Evolutionary conservation across 2,888 invertebrate genomes (phyloP).

Genomic region (Conomelus anceps): DNA sequence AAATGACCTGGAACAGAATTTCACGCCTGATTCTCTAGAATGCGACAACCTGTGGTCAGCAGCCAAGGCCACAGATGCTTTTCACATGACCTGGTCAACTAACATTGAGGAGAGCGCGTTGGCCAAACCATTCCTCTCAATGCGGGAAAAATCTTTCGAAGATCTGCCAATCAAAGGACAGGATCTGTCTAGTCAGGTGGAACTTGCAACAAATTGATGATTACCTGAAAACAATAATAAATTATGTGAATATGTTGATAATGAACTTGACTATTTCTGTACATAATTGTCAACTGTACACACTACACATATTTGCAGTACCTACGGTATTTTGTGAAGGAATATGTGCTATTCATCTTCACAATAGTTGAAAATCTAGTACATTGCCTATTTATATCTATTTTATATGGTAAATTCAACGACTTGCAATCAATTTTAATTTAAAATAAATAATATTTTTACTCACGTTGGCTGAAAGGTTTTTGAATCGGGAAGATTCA

Average conservation of each 20-base stretch:
- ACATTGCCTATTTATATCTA: too few species aligned
- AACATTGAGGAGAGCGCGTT: background rate
- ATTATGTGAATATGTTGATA: background rate
- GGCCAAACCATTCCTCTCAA: background rate
- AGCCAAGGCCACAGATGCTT: constrained; percentile 2
- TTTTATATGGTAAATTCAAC: too few species aligned
- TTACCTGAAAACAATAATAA: background rate
- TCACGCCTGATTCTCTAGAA: constrained; percentile 35
- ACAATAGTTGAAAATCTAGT: too few species aligned
- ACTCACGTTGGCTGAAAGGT: too few species aligned
- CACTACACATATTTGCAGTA: too few species aligned
- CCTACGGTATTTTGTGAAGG: too few species aligned
- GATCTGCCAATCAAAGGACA: background rate
- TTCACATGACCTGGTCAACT: background rate
- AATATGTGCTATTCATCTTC: too few species aligned
- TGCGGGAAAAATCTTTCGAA: background rate
- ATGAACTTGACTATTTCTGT: too few species aligned
- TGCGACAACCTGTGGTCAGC: constrained; percentile 32
- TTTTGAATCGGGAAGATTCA: too few species aligned
- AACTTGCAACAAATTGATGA: background rate
- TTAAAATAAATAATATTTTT: too few species aligned
- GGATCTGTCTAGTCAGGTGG: background rate
- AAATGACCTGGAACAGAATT: background rate
- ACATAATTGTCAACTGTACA: too few species aligned
- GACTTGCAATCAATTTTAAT: too few species aligned